Base-by-base conservation (phyloP, 2,113 vertebrate species). In the Oryctolagus cuniculus region DNA sequence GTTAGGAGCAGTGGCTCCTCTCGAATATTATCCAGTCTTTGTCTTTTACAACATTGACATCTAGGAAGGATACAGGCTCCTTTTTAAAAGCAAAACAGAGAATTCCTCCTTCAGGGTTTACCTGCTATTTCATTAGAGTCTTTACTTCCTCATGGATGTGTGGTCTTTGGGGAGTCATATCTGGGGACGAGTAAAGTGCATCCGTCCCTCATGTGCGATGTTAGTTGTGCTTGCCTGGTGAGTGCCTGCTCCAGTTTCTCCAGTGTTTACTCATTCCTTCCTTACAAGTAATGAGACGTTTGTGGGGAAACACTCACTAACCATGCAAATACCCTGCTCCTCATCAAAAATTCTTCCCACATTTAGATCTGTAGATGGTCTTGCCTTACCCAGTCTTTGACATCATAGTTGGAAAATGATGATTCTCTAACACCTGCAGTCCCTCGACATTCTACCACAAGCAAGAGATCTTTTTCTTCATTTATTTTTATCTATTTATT, bases 11-110 rank as follows among this genome's bases (percentile, higher is more conserved):
- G 44, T 44, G 27, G 53, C 5, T 69, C 24, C 87, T 89, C 34
- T 24, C 38, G 31, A 75, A 87, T 85, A 87, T 84, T 87, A 84
- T 93, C 90, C 2, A 84, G 53, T 6, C 55, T 94, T 90, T 89
- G 15, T 89, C 44, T 90, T 84, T 94, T 29, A 51, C 58, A 49
- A 53, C 25, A 89, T 24, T 79, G 81, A 64, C 17, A 70, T 34
- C 12, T 77, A 87, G 66, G 17, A 95, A 84, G 25, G 78, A 49
- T 38, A 67, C 11, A 72, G 27, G 1, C 10, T 24, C 13, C 5
- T 5, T 29, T 74, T 72, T 7, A 44, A 44, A 44, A 44, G 44
- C 44, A 44, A 17, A 92, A 24, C 55, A 93, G 38, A 83, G 91
- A 6, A 38, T 44, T 91, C 38, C 34, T 86, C 79, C 78, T 69